Conservation (phyloP, 2,888 invertebrate genomes). For the Drosophila basisetae region DNA sequence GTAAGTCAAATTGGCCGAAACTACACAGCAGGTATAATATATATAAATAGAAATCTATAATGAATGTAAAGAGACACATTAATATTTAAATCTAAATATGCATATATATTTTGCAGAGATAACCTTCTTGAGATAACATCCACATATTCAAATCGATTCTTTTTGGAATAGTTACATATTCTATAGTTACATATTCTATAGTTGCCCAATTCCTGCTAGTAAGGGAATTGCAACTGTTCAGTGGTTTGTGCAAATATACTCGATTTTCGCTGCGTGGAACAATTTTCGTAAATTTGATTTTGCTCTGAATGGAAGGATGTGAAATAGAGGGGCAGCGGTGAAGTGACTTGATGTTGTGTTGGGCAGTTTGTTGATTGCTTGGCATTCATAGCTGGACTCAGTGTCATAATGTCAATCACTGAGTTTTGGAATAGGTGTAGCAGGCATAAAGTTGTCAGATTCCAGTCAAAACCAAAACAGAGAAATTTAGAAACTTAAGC, state of each 20-base stretch:
- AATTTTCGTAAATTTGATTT: constrained; percentile 37
- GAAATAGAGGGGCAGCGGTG: not conserved
- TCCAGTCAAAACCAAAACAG: not conserved
- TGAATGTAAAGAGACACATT: not conserved
- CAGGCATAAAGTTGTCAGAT: not conserved
- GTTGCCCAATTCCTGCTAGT: not conserved
- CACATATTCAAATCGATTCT: not conserved
- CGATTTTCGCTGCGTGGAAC: constrained; percentile 26
- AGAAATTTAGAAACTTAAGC: not conserved
- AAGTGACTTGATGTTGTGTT: too few relatives aligned
- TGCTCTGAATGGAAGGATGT: not conserved
- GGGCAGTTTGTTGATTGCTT: constrained; percentile 16
- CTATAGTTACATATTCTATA: too few relatives aligned
- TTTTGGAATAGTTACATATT: not conserved
- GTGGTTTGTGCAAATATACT: constrained; percentile 29
- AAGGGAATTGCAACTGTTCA: not conserved
- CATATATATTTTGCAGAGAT: not conserved
- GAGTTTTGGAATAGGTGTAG: not conserved
- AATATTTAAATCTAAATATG: not conserved
- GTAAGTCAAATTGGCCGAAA: not conserved
- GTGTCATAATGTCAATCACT: not conserved
- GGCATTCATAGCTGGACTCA: not conserved
- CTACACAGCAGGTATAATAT: not conserved
- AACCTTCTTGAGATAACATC: not conserved
- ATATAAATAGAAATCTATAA: not conserved